A percentile compares a stretch with the other conserved stretches of the same genome.
Evolutionary conservation across 2,797 vertebrate genomes (phyloP).

Genomic region (Pogoniulus pusillus): DNA sequence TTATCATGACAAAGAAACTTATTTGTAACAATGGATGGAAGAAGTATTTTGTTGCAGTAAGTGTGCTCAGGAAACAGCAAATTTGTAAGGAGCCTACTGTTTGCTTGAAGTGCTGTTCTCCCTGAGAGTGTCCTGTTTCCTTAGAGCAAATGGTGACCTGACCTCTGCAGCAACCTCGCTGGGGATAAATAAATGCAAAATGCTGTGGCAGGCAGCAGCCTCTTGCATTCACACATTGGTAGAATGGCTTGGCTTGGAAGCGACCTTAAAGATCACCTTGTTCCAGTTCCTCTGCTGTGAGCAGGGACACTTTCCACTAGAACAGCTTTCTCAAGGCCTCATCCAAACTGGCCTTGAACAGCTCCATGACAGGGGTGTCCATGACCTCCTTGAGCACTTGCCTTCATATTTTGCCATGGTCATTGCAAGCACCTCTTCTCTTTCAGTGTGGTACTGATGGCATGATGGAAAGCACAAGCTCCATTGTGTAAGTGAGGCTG

Average conservation of each 20-base stretch:
- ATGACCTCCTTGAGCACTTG: not conserved
- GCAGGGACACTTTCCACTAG: too few species aligned
- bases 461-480: not conserved
- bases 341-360: too few species aligned
- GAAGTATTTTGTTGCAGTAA: not conserved
- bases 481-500: not conserved
- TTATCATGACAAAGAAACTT: not conserved
- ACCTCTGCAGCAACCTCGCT: not conserved
- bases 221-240: not conserved
- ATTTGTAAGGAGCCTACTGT: not conserved
- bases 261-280: too few species aligned
- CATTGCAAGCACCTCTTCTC: not conserved
- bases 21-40: not conserved
- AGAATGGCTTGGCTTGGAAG: too few species aligned
- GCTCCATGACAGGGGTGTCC: too few species aligned
- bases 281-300: too few species aligned
- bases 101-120: not conserved
- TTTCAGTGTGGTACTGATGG: not conserved
- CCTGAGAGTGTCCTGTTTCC: not conserved
- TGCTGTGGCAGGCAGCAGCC: not conserved
- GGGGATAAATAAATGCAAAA: not conserved
- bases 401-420: not conserved
- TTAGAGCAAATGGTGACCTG: not conserved
- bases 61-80: not conserved
- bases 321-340: too few species aligned